Evolutionary conservation across 2,888 invertebrate species (phyloP).

Genomic region (Eristalinus aeneus): DNA sequence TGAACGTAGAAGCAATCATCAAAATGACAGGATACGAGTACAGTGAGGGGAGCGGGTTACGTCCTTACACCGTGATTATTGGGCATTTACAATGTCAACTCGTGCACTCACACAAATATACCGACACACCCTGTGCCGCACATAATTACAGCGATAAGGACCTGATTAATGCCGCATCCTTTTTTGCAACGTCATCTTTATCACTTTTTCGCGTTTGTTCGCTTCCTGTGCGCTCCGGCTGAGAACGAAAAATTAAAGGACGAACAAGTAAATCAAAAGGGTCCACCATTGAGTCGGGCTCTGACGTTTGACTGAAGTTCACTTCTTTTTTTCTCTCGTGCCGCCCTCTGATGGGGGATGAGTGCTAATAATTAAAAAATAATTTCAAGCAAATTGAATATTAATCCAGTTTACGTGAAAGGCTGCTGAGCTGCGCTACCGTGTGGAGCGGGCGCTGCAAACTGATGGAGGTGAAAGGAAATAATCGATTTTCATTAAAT

Average conservation of each 20-base stretch:
- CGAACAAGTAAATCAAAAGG: neutral
- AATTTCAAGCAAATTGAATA: conserved; percentile 68
- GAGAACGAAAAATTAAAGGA: conserved; percentile 14
- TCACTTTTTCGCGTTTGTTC: conserved; percentile 12
- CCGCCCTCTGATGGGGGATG: conserved; percentile 30
- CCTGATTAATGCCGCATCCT: conserved; percentile 57
- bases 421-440: neutral
- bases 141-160: conserved; percentile 58
- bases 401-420: conserved; percentile 65
- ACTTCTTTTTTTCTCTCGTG: neutral
- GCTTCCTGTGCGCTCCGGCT: neutral
- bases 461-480: conserved; percentile 1
- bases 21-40: conserved; percentile 31
- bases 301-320: neutral
- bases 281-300: neutral
- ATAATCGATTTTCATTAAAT: conserved; percentile 51
- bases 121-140: neutral
- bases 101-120: conserved; percentile 10
- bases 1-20: neutral
- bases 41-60: neutral
- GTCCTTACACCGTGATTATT: conserved; percentile 42
- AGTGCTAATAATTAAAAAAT: conserved; percentile 67
- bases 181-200: conserved; percentile 18
- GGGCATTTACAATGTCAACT: conserved; percentile 35
- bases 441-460: neutral